These are phyloP conservation scores for Craseonycteris thonglongyai DNA, from an alignment of 2,113 vertebrate species.

Conservation along the genomic window DNA sequence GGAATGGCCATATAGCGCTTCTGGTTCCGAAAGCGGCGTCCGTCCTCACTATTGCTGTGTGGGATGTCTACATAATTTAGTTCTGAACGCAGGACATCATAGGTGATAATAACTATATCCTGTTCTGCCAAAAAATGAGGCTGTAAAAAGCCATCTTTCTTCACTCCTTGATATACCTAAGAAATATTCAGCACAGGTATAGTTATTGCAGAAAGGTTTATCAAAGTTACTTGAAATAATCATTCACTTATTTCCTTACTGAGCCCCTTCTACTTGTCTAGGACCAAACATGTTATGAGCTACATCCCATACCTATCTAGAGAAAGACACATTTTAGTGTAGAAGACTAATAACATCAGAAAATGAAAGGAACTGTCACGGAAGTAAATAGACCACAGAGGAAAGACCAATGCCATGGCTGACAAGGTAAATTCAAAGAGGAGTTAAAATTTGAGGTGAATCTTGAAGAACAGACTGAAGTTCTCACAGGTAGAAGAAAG, in stretches of 20 bases:
- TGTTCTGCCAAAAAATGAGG: slow-evolving; percentile 94
- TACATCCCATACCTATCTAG: not conserved
- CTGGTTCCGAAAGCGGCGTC: slow-evolving; percentile 94
- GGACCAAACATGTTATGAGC: not conserved
- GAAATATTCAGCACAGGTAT: slow-evolving; percentile 6
- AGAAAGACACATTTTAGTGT: not conserved
- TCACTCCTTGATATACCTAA: slow-evolving; percentile 97
- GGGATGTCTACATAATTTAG: slow-evolving; percentile 98
- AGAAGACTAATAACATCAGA: not conserved
- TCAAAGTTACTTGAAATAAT: not conserved
- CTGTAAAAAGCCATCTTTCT: slow-evolving; percentile 97
- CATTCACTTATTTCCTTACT: not conserved
- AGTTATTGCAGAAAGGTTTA: not conserved
- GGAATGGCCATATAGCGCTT: slow-evolving; percentile 99
- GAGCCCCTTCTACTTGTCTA: not conserved
- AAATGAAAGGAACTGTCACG: not conserved
- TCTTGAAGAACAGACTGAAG: not conserved
- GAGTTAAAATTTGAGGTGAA: not conserved
- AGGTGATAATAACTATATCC: slow-evolving; percentile 98
- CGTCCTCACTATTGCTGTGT: slow-evolving; percentile 95
- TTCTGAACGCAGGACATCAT: slow-evolving; percentile 94
- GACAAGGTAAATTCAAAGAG: not conserved
- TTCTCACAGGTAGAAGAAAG: not conserved
- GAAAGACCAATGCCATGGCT: not conserved
- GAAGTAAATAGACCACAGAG: not conserved